Percentiles rank a stretch among this genome's conserved stretches.
These are phyloP conservation scores for Engraulis encrasicolus DNA, from an alignment of 2,113 vertebrate genomes.

Conservation along the genomic window DNA sequence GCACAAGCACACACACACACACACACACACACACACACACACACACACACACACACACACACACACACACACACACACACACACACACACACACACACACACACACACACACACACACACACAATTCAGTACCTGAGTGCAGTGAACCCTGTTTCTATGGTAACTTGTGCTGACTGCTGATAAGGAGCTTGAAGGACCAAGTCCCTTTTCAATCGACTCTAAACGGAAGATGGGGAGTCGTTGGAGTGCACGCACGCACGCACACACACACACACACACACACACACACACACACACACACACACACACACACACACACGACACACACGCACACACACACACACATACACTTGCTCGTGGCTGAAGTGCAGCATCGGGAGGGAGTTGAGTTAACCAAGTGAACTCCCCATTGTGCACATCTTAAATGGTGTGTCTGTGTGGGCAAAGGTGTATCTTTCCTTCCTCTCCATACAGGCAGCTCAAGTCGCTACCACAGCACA, in stretches of 20 bases:
- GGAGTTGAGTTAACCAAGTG: conserved; percentile 32
- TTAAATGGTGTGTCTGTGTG: conserved; percentile 12
- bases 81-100: no score
- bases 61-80: no score
- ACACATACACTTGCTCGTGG: conserved; percentile 1
- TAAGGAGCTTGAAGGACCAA: conserved; percentile 42
- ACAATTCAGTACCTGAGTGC: conserved; percentile 33
- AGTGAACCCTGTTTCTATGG: conserved; percentile 44
- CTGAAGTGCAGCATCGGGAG: not conserved
- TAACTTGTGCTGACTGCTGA: conserved; percentile 36
- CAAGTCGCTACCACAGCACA: not conserved
- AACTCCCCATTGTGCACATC: not conserved
- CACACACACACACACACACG: conserved; percentile 39
- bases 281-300: conserved; percentile 39
- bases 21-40: no score
- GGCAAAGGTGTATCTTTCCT: not conserved
- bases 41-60: no score
- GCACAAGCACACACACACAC: no score
- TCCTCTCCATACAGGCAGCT: not conserved
- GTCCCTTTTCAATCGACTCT: conserved; percentile 46
- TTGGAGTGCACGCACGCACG: conserved; percentile 43
- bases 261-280: conserved; percentile 39
- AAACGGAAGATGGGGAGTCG: conserved; percentile 38
- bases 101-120: no score
- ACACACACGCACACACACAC: conserved; percentile 39